Percentiles rank a stretch among this genome's conserved stretches.
These are phyloP conservation scores for Drepanosiphum platanoidis DNA, from an alignment of 2,888 invertebrate genomes.

Conservation along the genomic window DNA sequence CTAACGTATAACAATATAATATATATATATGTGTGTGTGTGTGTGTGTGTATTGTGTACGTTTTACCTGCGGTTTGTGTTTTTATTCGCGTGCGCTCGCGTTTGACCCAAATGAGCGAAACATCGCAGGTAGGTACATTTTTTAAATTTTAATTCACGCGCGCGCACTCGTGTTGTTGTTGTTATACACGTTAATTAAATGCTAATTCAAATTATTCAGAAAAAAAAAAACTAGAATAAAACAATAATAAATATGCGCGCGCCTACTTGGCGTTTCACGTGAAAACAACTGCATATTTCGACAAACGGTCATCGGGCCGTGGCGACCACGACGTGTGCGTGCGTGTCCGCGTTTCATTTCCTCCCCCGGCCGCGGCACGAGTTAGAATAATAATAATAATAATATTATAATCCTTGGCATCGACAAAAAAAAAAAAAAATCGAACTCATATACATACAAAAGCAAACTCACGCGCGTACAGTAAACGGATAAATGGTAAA, in stretches of 20 bases:
- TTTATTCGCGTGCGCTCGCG: background rate
- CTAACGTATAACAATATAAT: background rate
- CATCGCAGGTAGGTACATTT: conserved; percentile 1
- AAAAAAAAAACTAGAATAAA: too few species aligned
- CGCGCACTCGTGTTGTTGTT: background rate
- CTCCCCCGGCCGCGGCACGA: background rate
- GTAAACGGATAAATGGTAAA: background rate
- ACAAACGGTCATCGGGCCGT: background rate
- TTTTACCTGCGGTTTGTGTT: background rate
- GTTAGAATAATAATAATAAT: background rate
- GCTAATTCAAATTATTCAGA: conserved; percentile 28
- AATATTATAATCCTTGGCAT: background rate
- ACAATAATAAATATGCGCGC: conserved; percentile 13
- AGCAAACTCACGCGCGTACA: background rate
- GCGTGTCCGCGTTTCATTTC: conserved; percentile 21
- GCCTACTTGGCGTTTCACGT: background rate
- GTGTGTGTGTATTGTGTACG: too few species aligned
- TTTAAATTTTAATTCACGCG: conserved; percentile 14
- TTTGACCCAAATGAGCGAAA: background rate
- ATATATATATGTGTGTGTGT: too few species aligned
- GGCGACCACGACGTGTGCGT: background rate
- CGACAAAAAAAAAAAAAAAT: background rate
- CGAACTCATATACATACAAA: background rate
- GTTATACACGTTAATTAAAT: conserved; percentile 29
- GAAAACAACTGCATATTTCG: conserved; percentile 13